phyloP scores from a whole-genome alignment of 2,797 vertebrate genomes.

The Chiloscyllium punctatum region DNA sequence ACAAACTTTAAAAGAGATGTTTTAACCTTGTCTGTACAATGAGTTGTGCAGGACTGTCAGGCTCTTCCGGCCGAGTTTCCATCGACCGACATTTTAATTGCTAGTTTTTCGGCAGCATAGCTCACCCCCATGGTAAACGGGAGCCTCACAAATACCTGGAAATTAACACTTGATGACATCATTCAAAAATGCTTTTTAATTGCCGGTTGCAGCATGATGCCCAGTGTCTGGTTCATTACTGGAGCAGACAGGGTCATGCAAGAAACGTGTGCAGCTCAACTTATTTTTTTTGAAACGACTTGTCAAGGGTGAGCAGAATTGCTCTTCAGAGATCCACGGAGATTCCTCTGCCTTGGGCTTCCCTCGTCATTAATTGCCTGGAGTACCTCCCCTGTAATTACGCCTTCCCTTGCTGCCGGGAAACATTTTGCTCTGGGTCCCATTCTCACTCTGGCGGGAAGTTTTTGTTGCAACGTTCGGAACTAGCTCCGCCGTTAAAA shows the following conservation, averaged over 20 bases:
- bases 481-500: background rate
- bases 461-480: background rate
- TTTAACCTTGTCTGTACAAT: background rate
- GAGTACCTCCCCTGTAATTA: background rate
- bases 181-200: background rate
- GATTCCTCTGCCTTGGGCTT: background rate
- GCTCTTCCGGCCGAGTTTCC: background rate
- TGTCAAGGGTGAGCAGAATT: background rate
- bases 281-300: background rate
- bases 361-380: background rate
- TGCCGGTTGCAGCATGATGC: background rate
- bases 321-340: background rate
- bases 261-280: background rate
- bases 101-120: background rate
- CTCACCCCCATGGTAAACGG: background rate
- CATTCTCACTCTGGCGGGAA: too few species aligned
- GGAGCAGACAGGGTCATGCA: background rate
- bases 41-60: background rate
- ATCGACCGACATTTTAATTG: background rate
- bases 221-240: background rate
- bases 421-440: background rate
- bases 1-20: background rate
- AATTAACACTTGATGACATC: background rate
- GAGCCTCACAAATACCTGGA: background rate
- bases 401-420: background rate